phyloP scores from a whole-genome alignment of 2,797 vertebrate genomes.

The Simalia tracyae region DNA sequence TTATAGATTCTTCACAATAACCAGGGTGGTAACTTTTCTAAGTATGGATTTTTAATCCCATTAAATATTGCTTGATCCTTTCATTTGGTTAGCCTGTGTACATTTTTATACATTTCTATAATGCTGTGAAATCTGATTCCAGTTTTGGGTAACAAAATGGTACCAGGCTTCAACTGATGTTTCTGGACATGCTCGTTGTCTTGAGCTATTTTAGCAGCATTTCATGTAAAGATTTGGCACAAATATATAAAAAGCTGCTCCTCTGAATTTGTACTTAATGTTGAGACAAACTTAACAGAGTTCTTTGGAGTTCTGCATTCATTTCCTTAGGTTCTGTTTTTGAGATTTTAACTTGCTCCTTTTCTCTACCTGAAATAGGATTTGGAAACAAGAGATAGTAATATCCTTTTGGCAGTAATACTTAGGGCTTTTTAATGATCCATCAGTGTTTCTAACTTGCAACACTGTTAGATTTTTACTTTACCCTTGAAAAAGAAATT shows the following conservation, averaged over 20 bases:
- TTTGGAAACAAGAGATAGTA: background rate
- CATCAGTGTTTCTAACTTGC: background rate
- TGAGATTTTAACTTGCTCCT: background rate
- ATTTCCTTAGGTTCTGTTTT: background rate
- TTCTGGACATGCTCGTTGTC: background rate
- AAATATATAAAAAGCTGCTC: background rate
- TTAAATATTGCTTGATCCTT: background rate
- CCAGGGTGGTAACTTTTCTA: background rate
- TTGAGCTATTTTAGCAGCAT: background rate
- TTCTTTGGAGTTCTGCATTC: background rate
- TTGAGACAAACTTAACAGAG: background rate
- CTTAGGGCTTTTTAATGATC: background rate
- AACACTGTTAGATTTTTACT: slow-evolving; percentile 5
- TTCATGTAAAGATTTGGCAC: background rate
- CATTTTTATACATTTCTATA: background rate
- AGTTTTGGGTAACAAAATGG: background rate
- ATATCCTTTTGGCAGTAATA: background rate
- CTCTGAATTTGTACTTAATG: background rate
- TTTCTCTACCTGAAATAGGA: background rate
- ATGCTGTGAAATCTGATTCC: background rate
- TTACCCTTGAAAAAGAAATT: background rate
- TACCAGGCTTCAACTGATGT: background rate
- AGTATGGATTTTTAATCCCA: background rate
- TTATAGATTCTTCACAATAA: background rate
- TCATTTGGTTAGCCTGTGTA: background rate